phyloP scores from a whole-genome alignment of 2,113 vertebrate genomes.

The Sinocyclocheilus anshuiensis region DNA sequence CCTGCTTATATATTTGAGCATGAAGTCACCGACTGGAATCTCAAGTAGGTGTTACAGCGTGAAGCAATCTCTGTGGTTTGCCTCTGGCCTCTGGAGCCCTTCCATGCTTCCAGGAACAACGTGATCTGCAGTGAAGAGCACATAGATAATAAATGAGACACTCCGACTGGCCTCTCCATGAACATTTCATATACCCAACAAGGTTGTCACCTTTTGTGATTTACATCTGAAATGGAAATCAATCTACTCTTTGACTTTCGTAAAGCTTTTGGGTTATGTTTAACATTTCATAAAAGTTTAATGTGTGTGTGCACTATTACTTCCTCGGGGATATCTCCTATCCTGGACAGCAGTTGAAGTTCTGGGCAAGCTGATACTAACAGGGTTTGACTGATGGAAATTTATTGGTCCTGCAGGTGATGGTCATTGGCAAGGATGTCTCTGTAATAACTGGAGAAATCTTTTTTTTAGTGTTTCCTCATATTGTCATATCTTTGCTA shows the following conservation, averaged over 20 bases:
- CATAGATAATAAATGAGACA: conserved; percentile 26
- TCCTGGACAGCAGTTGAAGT: not conserved
- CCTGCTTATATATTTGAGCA: not conserved
- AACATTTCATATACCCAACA: conserved; percentile 17
- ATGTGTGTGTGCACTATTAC: conserved; percentile 21
- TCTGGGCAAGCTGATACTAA: not conserved
- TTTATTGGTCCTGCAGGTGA: not conserved
- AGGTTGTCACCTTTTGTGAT: conserved; percentile 12
- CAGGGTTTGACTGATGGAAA: not conserved
- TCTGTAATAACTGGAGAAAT: not conserved
- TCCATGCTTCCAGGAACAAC: not conserved
- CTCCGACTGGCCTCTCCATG: not conserved
- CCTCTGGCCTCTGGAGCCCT: not conserved
- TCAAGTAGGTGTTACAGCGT: conserved; percentile 11
- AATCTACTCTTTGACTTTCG: conserved; percentile 3
- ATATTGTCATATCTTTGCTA: not conserved
- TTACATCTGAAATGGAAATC: conserved; percentile 27
- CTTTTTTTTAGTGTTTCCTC: not conserved
- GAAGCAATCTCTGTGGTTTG: conserved; percentile 4
- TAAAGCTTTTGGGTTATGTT: conserved; percentile 29
- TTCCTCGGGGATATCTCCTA: conserved; percentile 1
- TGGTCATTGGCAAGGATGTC: not conserved
- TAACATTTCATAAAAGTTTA: conserved; percentile 24
- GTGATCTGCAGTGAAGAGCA: conserved; percentile 7
- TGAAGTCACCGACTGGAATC: conserved; percentile 3